Evolutionary conservation across 1,140 invertebrate species (phyloP).

Genomic region (Phocides pigmalion): DNA sequence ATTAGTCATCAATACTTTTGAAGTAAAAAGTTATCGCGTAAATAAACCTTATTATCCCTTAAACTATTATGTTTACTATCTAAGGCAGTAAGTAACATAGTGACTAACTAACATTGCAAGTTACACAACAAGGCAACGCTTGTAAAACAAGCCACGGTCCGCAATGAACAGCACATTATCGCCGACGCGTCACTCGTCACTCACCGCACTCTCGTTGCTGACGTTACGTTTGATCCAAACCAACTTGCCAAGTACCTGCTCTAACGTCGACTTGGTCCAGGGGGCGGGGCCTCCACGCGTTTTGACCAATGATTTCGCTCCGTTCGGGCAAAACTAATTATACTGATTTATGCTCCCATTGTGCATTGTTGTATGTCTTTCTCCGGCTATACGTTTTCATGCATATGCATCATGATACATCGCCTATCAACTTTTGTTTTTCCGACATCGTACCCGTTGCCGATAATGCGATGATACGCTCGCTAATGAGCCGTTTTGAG

Average conservation of each 20-base stretch:
- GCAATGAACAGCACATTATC: conserved; percentile 14
- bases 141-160: background rate
- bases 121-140: too few relatives aligned
- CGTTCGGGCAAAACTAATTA: conserved; percentile 83
- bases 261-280: conserved; percentile 63
- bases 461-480: conserved; percentile 34
- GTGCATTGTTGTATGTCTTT: conserved; percentile 83
- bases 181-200: conserved; percentile 17
- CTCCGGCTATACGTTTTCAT: conserved; percentile 63
- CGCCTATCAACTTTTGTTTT: conserved; percentile 67
- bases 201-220: conserved; percentile 52
- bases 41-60: too few relatives aligned
- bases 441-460: conserved; percentile 40
- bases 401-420: conserved; percentile 67
- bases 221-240: conserved; percentile 73
- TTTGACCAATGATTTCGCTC: conserved; percentile 83
- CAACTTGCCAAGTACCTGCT: conserved; percentile 63
- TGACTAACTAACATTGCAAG: too few relatives aligned
- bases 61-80: too few relatives aligned
- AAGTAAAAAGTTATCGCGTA: too few relatives aligned
- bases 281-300: conserved; percentile 72
- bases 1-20: too few relatives aligned
- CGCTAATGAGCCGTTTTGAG: conserved; percentile 22
- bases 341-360: conserved; percentile 84
- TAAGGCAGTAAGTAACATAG: too few relatives aligned